phyloP scores from a whole-genome alignment of 2,113 vertebrate genomes.

The Euleptes europaea region DNA sequence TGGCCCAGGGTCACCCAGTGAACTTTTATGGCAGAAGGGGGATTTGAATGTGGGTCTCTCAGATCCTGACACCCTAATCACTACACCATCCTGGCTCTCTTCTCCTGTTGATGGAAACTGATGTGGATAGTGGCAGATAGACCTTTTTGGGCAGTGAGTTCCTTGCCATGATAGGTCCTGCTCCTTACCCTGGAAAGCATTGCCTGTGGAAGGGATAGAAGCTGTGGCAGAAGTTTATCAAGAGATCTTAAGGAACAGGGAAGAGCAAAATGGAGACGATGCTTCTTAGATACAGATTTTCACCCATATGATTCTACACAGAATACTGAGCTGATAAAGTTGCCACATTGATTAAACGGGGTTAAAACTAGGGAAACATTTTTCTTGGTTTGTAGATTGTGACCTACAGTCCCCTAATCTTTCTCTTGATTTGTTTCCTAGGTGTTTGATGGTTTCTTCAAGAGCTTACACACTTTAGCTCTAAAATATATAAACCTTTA shows the following conservation, averaged over 20 bases:
- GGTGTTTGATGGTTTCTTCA: background rate
- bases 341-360: too few species aligned
- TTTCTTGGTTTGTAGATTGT: background rate
- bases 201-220: background rate
- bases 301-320: background rate
- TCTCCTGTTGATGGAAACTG: background rate
- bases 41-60: too few species aligned
- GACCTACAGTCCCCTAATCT: background rate
- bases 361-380: too few species aligned
- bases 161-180: background rate
- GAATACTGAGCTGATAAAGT: background rate
- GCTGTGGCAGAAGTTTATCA: background rate
- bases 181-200: background rate
- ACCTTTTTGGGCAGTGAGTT: background rate
- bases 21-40: too few species aligned
- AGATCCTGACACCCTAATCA: too few species aligned
- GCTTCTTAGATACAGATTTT: background rate
- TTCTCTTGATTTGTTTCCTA: background rate
- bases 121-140: background rate
- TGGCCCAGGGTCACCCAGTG: too few species aligned
- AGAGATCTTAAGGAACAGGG: background rate
- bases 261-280: background rate
- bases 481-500: too few species aligned
- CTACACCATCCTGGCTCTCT: background rate
- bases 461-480: background rate